Evolutionary conservation across 2,888 invertebrate genomes (phyloP), one percentile per base, ranked within the genome.

Genomic region (Sepiola atlantica): DNA sequence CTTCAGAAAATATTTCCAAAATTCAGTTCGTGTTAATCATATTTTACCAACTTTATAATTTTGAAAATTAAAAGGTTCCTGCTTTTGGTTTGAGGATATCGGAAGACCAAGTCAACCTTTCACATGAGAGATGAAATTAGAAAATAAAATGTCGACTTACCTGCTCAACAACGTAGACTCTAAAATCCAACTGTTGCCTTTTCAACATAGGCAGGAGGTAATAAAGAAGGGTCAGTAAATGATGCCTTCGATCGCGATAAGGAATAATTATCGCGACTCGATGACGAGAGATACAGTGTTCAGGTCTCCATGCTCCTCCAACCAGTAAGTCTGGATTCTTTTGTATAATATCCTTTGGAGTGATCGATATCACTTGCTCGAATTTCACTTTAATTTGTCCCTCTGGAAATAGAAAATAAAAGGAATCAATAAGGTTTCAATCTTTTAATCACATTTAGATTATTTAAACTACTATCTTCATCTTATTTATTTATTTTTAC

Each of bases 161-260:
- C 97, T 98, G 98, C 96, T 98, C 98, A 3, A 97, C 97, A 16
- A 98, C 97, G 96, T 97, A 97, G 90, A 98, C 97, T 95, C 97
- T 97, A 95, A 98, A 98, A 94, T 97, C 97, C 45, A 98, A 95
- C 95, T 97, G 97, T 95, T 98, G 98, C 54, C 97, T 96, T 95
- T 97, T 97, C 24, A 98, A 97, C 91, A 98, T 96, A 14, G 98
- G 98, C 95, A 98, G 97, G 1, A 98, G 97, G 95, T 97, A 97
- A 91, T 97, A 96, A 28, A 98, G 97, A 92, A 98, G 96, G 4
- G 97, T 97, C 90, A 96, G 95, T 35, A 98, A 97, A 95, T 98
- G 98, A 90, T 97, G 96, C 94, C 96, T 96, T 55, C 98, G 96
- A 95, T 97, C 97, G 96, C 98, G 96, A 95, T 96, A 97, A 10